These are phyloP conservation scores for Stegophylla sp. DNA, from an alignment of 2,888 invertebrate species.

Conservation along the genomic window DNA sequence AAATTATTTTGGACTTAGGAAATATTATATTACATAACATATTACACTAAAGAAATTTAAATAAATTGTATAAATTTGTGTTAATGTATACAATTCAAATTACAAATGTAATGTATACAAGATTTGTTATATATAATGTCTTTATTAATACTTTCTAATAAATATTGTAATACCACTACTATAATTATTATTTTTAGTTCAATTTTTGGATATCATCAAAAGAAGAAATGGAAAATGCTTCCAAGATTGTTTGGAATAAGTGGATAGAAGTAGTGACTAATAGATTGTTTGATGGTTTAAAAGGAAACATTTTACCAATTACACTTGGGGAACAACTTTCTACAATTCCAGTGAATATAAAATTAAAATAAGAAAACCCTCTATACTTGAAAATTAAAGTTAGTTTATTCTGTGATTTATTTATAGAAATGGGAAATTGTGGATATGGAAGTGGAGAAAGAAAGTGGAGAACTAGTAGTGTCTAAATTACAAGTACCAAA, in stretches of 20 bases:
- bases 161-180: too few species aligned
- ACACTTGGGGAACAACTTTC: slow-evolving; percentile 53
- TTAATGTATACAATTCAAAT: too few species aligned
- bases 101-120: too few species aligned
- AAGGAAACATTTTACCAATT: slow-evolving; percentile 50
- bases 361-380: neutral
- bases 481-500: slow-evolving; percentile 47
- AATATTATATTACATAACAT: too few species aligned
- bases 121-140: too few species aligned
- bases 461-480: slow-evolving; percentile 53
- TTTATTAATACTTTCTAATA: too few species aligned
- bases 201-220: slow-evolving; percentile 51
- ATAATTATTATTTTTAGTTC: slow-evolving; percentile 23
- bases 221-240: slow-evolving; percentile 41
- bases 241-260: slow-evolving; percentile 40
- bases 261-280: slow-evolving; percentile 36
- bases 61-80: too few species aligned
- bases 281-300: slow-evolving; percentile 33
- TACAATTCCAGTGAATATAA: slow-evolving; percentile 42
- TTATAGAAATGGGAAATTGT: slow-evolving; percentile 52
- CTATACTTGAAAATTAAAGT: neutral
- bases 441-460: slow-evolving; percentile 52
- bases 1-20: too few species aligned
- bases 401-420: neutral
- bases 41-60: too few species aligned